Conservation (phyloP, 2,113 vertebrate genomes). For the Ctenodactylus gundi region DNA sequence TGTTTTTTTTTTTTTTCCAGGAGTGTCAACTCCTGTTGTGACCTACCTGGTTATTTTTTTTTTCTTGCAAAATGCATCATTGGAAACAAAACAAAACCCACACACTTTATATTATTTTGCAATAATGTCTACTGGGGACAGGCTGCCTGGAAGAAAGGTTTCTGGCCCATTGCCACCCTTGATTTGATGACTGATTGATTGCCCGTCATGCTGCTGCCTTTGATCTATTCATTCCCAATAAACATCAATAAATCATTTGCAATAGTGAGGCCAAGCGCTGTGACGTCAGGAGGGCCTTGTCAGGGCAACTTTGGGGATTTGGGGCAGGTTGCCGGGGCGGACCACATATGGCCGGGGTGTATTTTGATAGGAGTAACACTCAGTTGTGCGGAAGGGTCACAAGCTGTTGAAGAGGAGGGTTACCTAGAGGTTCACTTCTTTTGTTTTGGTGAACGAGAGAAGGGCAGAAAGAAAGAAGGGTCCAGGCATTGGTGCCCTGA, state of each 20-base stretch:
- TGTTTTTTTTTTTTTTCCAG: slow-evolving; percentile 20
- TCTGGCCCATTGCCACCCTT: slow-evolving; percentile 96
- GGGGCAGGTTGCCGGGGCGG: slow-evolving; percentile 55
- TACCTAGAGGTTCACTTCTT: not conserved
- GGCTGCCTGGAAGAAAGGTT: slow-evolving; percentile 89
- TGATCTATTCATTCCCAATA: slow-evolving; percentile 99
- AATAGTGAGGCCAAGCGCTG: slow-evolving; percentile 88
- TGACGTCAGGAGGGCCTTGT: slow-evolving; percentile 93
- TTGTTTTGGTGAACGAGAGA: not conserved
- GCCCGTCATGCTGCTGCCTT: slow-evolving; percentile 93
- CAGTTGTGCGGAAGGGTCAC: not conserved
- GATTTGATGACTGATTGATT: slow-evolving; percentile 99
- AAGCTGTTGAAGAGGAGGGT: not conserved
- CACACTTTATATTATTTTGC: slow-evolving; percentile 87
- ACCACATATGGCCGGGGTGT: slow-evolving; percentile 64
- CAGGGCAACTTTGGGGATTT: slow-evolving; percentile 81
- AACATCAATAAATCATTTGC: slow-evolving; percentile 98
- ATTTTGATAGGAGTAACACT: slow-evolving; percentile 50
- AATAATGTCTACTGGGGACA: slow-evolving; percentile 85
- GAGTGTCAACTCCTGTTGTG: slow-evolving; percentile 82
- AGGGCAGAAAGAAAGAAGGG: not conserved
- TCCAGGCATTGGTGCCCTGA: not conserved
- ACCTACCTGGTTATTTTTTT: slow-evolving; percentile 50
- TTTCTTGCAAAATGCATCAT: slow-evolving; percentile 78
- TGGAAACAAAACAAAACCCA: slow-evolving; percentile 77